Evolutionary conservation across 2,797 vertebrate species (phyloP), one percentile per base, ranked within the genome.

Genomic region (Erpetoichthys calabaricus): DNA sequence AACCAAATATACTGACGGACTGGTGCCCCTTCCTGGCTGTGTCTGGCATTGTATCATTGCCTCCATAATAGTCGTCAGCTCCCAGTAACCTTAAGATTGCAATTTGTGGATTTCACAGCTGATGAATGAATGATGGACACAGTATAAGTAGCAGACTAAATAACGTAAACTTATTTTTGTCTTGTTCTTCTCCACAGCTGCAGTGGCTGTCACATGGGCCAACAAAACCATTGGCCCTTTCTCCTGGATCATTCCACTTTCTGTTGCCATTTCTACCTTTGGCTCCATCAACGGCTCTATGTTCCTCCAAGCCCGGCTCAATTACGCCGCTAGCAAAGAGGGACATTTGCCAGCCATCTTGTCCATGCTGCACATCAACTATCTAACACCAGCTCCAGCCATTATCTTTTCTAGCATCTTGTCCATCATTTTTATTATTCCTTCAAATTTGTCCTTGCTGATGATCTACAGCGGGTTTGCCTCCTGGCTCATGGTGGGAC

Each of bases 201-300:
- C 78, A 51, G 73, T 83, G 58, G 80, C 75, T 51, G 70, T 83
- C 56, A 75, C 75, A 3, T 85, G 82, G 82, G 75, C 75, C 55
- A 69, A 79, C 62, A 76, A 70, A 74, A 73, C 77, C 25, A 73
- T 84, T 56, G 79, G 78, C 10, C 73, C 76, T 1, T 61, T 73
- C 60, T 64, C 76, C 44, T 82, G 78, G 80, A 68, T 75, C 45
- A 67, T 78, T 67, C 76, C 80, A 59, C n/a, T 76, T 7, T 76
- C 68, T 53, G 78, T 84, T 60, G 78, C 79, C 60, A 0, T 76
- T 56, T 79, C 80, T 8, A 71, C 80, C 63, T 70, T 81, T 66
- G 73, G 74, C 60, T 68, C 66, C 10, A 70, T 72, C 56, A 81
- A 76, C 61, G 68, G 77, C 63, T 79, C 70, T 57, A 53, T 78